Conservation (phyloP, 1,140 invertebrate species). For the Drosophila nebulosa region DNA sequence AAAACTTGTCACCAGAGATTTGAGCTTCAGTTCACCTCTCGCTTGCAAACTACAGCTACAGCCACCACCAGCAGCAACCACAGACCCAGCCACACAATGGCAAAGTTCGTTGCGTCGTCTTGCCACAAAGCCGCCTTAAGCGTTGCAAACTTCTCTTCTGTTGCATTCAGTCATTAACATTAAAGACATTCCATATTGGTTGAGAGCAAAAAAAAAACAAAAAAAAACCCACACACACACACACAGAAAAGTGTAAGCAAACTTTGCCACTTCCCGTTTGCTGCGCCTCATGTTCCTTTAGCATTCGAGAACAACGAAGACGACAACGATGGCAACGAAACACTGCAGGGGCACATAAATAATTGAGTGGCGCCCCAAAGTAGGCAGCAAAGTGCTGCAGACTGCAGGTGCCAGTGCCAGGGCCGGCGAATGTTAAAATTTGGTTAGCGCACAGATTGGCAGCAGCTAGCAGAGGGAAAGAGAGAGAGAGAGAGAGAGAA, state of each 20-base stretch:
- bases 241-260: constrained; percentile 12
- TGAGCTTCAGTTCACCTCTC: constrained; percentile 19
- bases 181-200: constrained; percentile 65
- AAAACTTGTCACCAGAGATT: constrained; percentile 66
- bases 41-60: neutral
- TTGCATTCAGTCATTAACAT: constrained; percentile 71
- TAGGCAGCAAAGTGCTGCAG: constrained; percentile 60
- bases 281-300: constrained; percentile 21
- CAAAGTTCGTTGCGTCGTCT: constrained; percentile 42
- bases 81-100: constrained; percentile 30
- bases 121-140: constrained; percentile 73
- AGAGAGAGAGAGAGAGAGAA: neutral
- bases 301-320: neutral
- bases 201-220: constrained; percentile 12
- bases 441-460: neutral
- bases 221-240: neutral
- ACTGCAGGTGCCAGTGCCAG: constrained; percentile 52
- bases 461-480: neutral
- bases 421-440: constrained; percentile 30
- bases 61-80: neutral
- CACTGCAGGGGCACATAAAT: constrained; percentile 73
- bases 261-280: constrained; percentile 28
- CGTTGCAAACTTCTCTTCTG: constrained; percentile 52
- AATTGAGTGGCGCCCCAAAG: constrained; percentile 73
- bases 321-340: constrained; percentile 18